Evolutionary conservation across 2,888 invertebrate species (phyloP).

Genomic region (Parochlus steinenii): DNA sequence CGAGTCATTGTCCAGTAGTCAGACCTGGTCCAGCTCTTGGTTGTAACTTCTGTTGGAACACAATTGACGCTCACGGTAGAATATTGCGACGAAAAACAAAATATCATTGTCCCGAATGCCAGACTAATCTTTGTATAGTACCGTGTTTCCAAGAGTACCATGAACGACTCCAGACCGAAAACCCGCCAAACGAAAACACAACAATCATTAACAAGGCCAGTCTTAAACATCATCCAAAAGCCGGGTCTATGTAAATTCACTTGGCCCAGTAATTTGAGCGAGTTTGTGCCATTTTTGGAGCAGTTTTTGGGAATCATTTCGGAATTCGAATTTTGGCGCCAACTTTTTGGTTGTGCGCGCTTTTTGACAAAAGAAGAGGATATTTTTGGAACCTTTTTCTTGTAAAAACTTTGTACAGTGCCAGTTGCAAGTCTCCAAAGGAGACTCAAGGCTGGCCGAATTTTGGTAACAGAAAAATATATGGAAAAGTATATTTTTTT

Average conservation of each 20-base stretch:
- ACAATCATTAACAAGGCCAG: constrained; percentile 9
- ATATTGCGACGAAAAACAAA: constrained; percentile 74
- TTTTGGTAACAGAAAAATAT: no score
- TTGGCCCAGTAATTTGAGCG: no score
- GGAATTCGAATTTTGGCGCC: no score
- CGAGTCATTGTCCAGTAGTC: constrained; percentile 70
- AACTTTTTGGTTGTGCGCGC: no score
- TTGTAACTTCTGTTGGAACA: constrained; percentile 85
- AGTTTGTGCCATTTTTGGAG: no score
- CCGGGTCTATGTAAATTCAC: constrained; percentile 29
- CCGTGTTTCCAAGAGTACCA: constrained; percentile 75
- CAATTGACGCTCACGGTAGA: constrained; percentile 65
- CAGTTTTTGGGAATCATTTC: no score
- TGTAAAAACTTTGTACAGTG: no score
- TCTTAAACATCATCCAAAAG: constrained; percentile 25
- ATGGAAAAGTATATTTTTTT: no score
- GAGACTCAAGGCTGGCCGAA: no score
- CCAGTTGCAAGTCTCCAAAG: no score
- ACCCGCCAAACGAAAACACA: background rate
- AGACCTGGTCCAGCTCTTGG: constrained; percentile 70
- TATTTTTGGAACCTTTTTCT: no score
- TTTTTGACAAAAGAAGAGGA: no score
- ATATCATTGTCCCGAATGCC: constrained; percentile 80
- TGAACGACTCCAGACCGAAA: constrained; percentile 1
- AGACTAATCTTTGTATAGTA: constrained; percentile 75